Percentiles rank a stretch among this genome's conserved stretches.
Conservation (phyloP, 2,113 vertebrate species). For the Hippocampus mohnikei region DNA sequence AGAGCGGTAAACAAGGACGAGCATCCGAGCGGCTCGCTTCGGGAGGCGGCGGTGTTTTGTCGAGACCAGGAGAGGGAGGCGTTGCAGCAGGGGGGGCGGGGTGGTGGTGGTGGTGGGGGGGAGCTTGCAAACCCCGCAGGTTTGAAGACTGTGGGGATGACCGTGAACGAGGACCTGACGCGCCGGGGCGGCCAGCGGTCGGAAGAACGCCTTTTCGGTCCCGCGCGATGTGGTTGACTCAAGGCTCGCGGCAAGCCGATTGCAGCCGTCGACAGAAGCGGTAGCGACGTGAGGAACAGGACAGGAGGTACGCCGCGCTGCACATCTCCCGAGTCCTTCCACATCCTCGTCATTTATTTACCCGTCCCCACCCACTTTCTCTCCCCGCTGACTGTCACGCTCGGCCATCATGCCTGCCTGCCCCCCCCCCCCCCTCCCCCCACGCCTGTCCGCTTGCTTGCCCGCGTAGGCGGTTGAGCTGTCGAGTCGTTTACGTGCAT, state of each 20-base stretch:
- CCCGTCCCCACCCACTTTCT: slow-evolving; percentile 45
- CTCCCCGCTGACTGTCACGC: slow-evolving; percentile 35
- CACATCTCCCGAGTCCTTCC: slow-evolving; percentile 46
- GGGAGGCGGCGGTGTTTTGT: slow-evolving; percentile 5
- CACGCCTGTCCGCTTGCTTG: not conserved
- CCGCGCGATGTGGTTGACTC: slow-evolving; percentile 55
- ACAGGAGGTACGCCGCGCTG: slow-evolving; percentile 60
- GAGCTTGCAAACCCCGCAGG: slow-evolving; percentile 37
- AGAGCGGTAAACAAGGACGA: slow-evolving; percentile 4
- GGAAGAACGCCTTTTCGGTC: not conserved
- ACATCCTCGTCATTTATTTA: slow-evolving; percentile 63
- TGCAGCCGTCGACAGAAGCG: slow-evolving; percentile 46
- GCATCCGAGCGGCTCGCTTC: not conserved
- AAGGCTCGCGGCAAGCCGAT: slow-evolving; percentile 38
- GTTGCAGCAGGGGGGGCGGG: slow-evolving; percentile 23
- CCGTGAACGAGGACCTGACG: slow-evolving; percentile 35
- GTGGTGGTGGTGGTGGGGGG: not conserved
- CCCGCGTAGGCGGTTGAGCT: slow-evolving; percentile 19
- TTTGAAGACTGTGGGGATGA: slow-evolving; percentile 34
- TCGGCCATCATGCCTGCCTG: slow-evolving; percentile 17
- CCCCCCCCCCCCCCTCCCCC: not conserved
- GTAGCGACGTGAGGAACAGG: slow-evolving; percentile 44
- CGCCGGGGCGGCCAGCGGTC: not conserved
- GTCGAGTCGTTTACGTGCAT: slow-evolving; percentile 8
- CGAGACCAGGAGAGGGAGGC: slow-evolving; percentile 22